A percentile compares a stretch with the other conserved stretches of the same genome.
phyloP scores from a whole-genome alignment of 2,888 invertebrate species.

The Rhodophaea formosa region DNA sequence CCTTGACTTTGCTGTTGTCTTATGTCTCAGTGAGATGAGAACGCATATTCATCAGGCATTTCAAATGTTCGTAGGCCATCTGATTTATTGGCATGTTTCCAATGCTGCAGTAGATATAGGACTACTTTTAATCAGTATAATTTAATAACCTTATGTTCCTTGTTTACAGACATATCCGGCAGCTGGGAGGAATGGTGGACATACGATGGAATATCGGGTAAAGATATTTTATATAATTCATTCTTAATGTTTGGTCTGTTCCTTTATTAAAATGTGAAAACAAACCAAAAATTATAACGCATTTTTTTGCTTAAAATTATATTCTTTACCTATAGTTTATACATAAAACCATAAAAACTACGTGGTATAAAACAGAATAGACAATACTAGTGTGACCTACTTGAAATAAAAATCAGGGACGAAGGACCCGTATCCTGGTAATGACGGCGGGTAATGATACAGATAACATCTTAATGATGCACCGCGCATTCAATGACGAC shows the following conservation, averaged over 20 bases:
- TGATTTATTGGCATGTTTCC: too few relatives aligned
- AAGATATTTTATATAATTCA: slow-evolving; percentile 31
- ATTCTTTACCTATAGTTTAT: too few relatives aligned
- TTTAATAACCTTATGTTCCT: slow-evolving; percentile 38
- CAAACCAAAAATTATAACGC: too few relatives aligned
- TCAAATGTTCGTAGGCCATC: too few relatives aligned
- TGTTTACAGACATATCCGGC: slow-evolving; percentile 85
- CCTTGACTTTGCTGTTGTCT: too few relatives aligned
- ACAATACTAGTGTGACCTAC: slow-evolving; percentile 6
- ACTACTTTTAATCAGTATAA: too few relatives aligned
- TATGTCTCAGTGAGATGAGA: too few relatives aligned
- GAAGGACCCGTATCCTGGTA: slow-evolving; percentile 35
- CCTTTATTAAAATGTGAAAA: not conserved
- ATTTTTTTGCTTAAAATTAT: too few relatives aligned
- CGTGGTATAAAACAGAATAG: not conserved
- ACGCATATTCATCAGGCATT: too few relatives aligned
- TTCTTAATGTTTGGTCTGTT: not conserved
- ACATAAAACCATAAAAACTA: not conserved
- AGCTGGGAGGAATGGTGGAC: slow-evolving; percentile 96
- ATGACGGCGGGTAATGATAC: slow-evolving; percentile 58
- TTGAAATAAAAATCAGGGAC: slow-evolving; percentile 14
- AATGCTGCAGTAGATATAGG: too few relatives aligned
- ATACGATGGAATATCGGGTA: slow-evolving; percentile 92
- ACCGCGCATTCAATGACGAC: slow-evolving; percentile 40
- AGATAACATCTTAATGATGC: slow-evolving; percentile 72